Evolutionary conservation across 1,140 invertebrate genomes (phyloP), one percentile per base, ranked within the genome.

Genomic region (Drosophila melanica): DNA sequence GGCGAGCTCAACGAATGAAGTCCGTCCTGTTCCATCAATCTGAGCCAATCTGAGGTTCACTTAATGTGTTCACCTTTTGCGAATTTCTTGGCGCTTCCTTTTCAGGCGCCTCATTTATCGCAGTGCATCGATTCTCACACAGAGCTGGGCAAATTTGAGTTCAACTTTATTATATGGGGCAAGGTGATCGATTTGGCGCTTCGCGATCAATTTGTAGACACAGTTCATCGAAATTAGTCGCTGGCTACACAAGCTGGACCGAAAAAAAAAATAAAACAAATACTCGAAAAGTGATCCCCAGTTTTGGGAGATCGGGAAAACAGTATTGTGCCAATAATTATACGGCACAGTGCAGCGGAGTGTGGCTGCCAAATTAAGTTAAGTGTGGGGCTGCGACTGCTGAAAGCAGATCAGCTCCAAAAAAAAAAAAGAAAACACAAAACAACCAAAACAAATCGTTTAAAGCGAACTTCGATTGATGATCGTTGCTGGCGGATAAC

Each of bases 171-270:
- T 86, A 86, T 90, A 68, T 77, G 78, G 64, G 60, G 69, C 65
- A 89, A 90, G 89, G 89, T 90, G 89, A 90, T 90, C 89, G 84
- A 90, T 90, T 90, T 90, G 89, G 89, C 89, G 89, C 89, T 90
- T 90, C 81, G 81, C 85, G 89, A 90, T 90, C 89, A 89, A 89
- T 90, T 90, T 90, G 80, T 78, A 82, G 82, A 79, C 82, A 79
- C 82, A 86, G 82, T 82, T 86, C 82, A 74, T 35, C 79, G 75
- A 86, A 86, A 82, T 86, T 82, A 86, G 80, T 67, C 78, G 77
- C 57, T 57, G 37, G 42, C 39, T 41, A 44, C 47, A 35, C 66
- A 39, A 1, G 45, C 50, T 65, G 53, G 55, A 41, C 55, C 20
- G 74, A 85, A 81, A 35, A 33, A 33, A 9, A 7, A 33, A 0